Conservation (phyloP, 2,113 vertebrate species). For the Eublepharis macularius region DNA sequence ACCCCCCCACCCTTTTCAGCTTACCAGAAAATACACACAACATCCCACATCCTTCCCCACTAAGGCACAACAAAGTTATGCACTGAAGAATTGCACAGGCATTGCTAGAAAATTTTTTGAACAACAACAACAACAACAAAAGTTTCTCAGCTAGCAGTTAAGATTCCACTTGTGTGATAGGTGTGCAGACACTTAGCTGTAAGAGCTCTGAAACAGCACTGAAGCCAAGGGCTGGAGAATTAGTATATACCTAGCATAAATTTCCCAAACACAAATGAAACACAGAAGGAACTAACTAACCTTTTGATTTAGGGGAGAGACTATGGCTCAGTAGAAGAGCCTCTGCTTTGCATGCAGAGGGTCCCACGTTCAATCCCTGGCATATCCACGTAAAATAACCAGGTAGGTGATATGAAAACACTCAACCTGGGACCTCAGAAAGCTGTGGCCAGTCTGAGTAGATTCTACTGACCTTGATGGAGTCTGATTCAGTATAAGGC, state of each 20-base stretch:
- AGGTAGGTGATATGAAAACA: too few species aligned
- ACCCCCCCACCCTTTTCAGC: not conserved
- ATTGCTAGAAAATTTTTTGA: not conserved
- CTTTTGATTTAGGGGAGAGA: not conserved
- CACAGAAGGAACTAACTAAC: not conserved
- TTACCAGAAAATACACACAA: not conserved
- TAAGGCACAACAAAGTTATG: not conserved
- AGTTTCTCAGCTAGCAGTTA: not conserved
- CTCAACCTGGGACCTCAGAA: too few species aligned
- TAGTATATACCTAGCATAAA: not conserved
- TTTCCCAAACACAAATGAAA: not conserved
- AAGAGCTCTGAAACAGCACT: not conserved
- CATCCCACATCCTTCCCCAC: not conserved
- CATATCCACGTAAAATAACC: too few species aligned
- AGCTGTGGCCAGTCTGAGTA: too few species aligned
- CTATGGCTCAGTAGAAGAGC: too few species aligned
- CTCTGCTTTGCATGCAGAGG: too few species aligned
- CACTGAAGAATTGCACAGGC: not conserved
- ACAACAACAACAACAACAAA: too few species aligned
- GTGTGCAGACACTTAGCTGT: not conserved
- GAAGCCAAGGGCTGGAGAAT: not conserved
- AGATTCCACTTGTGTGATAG: not conserved
- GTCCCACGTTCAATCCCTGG: too few species aligned
- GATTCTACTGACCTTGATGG: too few species aligned
- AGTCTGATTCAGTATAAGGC: too few species aligned